Conservation (phyloP, 1,140 invertebrate species). For the Heterodera carotae region DNA sequence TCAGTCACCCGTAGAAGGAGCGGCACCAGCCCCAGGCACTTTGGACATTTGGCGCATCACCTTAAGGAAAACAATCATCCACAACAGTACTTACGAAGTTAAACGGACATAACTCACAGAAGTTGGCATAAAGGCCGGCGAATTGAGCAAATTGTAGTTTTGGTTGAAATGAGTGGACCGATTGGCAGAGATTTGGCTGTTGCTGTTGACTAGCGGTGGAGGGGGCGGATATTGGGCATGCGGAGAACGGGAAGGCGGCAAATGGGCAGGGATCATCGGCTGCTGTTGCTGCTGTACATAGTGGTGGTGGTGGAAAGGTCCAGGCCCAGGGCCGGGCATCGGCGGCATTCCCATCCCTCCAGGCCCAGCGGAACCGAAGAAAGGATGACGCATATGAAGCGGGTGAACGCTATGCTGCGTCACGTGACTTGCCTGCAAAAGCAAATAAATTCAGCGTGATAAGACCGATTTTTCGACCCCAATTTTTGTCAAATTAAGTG, state of each 20-base stretch:
- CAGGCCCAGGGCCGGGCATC: background rate
- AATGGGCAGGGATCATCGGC: conserved; percentile 11
- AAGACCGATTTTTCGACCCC: too few relatives aligned
- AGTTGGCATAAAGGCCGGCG: conserved; percentile 27
- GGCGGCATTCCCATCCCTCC: conserved; percentile 15
- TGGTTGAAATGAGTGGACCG: conserved; percentile 2
- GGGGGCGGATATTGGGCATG: conserved; percentile 9
- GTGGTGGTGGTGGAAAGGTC: conserved; percentile 2
- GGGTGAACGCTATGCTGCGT: conserved; percentile 8
- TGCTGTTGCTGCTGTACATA: background rate
- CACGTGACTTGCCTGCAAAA: background rate
- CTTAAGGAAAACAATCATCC: background rate
- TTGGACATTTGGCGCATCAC: conserved; percentile 35
- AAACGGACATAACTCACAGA: conserved; percentile 8
- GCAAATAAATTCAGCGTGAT: too few relatives aligned
- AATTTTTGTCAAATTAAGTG: too few relatives aligned
- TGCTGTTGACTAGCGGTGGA: conserved; percentile 18
- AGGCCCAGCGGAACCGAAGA: background rate
- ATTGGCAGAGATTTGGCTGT: conserved; percentile 5
- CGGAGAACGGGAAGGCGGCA: conserved; percentile 3
- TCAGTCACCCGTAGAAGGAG: conserved; percentile 6
- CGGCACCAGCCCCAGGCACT: conserved; percentile 21
- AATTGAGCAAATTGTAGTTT: conserved; percentile 26
- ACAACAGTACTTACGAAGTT: background rate
- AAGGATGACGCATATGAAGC: conserved; percentile 10